Conservation (phyloP, 2,888 invertebrate species). For the Phymatocera aterrima region DNA sequence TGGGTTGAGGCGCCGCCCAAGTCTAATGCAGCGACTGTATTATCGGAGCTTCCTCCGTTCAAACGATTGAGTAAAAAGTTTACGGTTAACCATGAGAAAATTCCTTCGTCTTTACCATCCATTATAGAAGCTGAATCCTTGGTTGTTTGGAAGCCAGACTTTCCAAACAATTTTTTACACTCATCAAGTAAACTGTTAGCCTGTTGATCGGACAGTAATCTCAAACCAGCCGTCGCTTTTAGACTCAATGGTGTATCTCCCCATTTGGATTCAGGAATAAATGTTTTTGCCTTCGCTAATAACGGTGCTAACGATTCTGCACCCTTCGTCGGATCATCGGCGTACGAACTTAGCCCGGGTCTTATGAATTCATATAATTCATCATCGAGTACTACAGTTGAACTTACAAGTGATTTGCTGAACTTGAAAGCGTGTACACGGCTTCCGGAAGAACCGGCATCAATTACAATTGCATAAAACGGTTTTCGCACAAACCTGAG, state of each 20-base stretch:
- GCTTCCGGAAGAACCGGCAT: slow-evolving; percentile 96
- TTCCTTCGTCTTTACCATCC: slow-evolving; percentile 96
- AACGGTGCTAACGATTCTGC: slow-evolving; percentile 85
- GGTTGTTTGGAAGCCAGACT: slow-evolving; percentile 85
- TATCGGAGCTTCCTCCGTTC: slow-evolving; percentile 68
- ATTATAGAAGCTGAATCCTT: slow-evolving; percentile 91
- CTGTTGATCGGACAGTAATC: slow-evolving; percentile 82
- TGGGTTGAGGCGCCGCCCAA: slow-evolving; percentile 94
- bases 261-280: slow-evolving; percentile 87
- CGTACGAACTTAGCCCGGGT: slow-evolving; percentile 94
- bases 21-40: slow-evolving; percentile 92
- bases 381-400: slow-evolving; percentile 86
- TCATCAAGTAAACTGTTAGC: slow-evolving; percentile 84
- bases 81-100: slow-evolving; percentile 98
- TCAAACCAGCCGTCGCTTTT: slow-evolving; percentile 94
- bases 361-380: slow-evolving; percentile 91
- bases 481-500: slow-evolving; percentile 78
- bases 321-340: slow-evolving; percentile 87
- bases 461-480: slow-evolving; percentile 91
- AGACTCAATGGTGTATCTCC: slow-evolving; percentile 87
- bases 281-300: slow-evolving; percentile 85
- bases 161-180: slow-evolving; percentile 81
- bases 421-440: slow-evolving; percentile 90
- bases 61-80: slow-evolving; percentile 89
- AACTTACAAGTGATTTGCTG: slow-evolving; percentile 81